Base-by-base conservation (phyloP, 2,888 invertebrate genomes). In the Drosophila hawaiiensis region DNA sequence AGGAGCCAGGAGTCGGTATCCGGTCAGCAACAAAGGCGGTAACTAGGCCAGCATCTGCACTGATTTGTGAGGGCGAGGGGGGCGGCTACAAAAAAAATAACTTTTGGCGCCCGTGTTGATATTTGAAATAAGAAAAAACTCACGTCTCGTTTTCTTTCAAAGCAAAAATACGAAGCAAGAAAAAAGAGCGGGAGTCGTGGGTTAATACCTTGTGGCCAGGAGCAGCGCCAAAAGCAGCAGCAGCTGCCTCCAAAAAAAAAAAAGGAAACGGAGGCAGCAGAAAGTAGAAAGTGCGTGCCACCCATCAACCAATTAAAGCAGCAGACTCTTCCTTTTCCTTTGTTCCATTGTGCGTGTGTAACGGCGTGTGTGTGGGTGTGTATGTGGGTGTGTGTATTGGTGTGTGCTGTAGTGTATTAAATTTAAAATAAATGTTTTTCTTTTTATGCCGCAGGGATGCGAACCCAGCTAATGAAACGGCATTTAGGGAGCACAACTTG, bases 371-470 rank as follows among this genome's bases (percentile, higher is more conserved):
- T 33, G 12, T 28, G 54, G 31, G 22, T 33, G 2, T 37, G 60
- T 33, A 9, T 28, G 12, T 49, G 10, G 14, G 39, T 56, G 19
- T 49, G 22, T 49, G 53, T 47, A 33, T 55, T 35, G 33, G 60
- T 59, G 41, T 65, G 56, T 68, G 68, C 59, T 68, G 66, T 69
- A 65, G 83, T 83, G 74, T 83, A 83, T 89, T 89, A 82, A 86
- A 86, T 80, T 89, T 86, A 82, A 84, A 85, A 84, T 84, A 85
- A 85, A 85, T 85, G 85, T 80, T 82, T 82, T 82, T 68, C 81
- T 73, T 76, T 81, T 74, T 55, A 54, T 65, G 39, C 76, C 56
- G 53, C 53, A 65, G 56, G 73, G 73, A 60, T 61, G 29, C 28
- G 41, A 43, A 60, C 67, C 52, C 52, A 61, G 80, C 84, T 88